Conservation (phyloP, 2,888 invertebrate species). For the Pristionchus arcanus region DNA sequence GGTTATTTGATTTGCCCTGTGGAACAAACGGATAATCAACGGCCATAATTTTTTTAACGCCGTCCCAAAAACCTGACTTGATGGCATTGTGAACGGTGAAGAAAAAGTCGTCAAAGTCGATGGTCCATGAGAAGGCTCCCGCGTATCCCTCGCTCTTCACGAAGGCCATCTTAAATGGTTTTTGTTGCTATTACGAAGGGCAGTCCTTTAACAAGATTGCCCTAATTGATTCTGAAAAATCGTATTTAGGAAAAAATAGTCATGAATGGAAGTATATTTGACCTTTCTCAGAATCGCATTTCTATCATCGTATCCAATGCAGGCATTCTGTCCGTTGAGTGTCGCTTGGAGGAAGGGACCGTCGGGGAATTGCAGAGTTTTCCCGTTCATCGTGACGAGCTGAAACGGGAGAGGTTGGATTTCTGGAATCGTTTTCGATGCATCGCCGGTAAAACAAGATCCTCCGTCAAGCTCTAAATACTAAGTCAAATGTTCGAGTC, state of each 20-base stretch:
- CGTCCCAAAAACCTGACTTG: too few relatives aligned
- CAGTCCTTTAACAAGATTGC: not conserved
- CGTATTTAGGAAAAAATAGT: too few relatives aligned
- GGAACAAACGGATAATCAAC: too few relatives aligned
- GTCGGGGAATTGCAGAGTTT: not conserved
- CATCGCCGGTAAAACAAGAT: too few relatives aligned
- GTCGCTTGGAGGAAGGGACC: conserved; percentile 44
- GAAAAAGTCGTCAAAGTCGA: conserved; percentile 34
- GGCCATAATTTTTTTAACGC: too few relatives aligned
- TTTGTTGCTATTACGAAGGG: not conserved
- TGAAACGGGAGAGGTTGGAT: too few relatives aligned
- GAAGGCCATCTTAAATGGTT: conserved; percentile 28
- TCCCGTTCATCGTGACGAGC: not conserved
- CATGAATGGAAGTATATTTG: not conserved
- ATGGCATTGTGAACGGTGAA: conserved; percentile 36
- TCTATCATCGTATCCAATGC: conserved; percentile 49
- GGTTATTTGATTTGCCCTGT: too few relatives aligned
- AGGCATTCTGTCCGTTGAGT: conserved; percentile 42
- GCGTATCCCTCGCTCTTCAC: conserved; percentile 32
- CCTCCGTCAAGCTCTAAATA: too few relatives aligned
- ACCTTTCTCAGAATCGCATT: conserved; percentile 42
- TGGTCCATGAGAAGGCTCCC: conserved; percentile 51
- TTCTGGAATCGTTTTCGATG: too few relatives aligned
- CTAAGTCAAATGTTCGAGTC: too few relatives aligned
- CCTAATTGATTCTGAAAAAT: too few relatives aligned